phyloP scores from a whole-genome alignment of 2,797 vertebrate genomes.

The Iguana delicatissima region DNA sequence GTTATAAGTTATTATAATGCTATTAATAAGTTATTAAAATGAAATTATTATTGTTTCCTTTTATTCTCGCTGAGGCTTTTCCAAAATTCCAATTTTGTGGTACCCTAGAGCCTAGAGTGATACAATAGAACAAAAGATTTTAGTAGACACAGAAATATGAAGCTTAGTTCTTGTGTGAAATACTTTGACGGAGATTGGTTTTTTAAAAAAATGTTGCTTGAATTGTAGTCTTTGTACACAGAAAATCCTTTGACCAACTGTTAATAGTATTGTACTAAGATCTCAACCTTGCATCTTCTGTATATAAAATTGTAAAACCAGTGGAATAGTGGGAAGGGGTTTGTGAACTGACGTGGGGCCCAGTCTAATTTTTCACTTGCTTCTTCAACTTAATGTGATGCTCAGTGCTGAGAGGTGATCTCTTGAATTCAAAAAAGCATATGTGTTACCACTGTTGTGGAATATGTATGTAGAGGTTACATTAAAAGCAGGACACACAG shows the following conservation, averaged over 20 bases:
- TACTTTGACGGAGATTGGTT: neutral
- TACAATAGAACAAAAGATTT: fast-evolving
- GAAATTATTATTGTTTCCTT: neutral
- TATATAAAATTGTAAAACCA: neutral
- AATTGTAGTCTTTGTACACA: neutral
- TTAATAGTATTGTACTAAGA: neutral
- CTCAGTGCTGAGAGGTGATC: neutral
- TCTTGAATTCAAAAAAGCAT: neutral
- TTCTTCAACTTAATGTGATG: neutral
- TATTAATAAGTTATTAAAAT: neutral
- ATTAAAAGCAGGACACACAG: too few species aligned
- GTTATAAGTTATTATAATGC: too few species aligned
- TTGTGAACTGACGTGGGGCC: neutral
- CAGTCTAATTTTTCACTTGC: neutral
- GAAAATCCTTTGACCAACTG: neutral
- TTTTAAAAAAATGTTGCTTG: neutral
- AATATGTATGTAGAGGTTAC: too few species aligned
- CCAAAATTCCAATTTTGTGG: neutral
- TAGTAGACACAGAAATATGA: neutral
- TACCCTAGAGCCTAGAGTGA: neutral
- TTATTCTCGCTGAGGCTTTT: neutral
- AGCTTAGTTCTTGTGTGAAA: neutral
- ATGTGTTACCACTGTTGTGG: neutral
- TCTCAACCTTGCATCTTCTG: fast-evolving
- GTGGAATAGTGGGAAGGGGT: neutral